phyloP scores from a whole-genome alignment of 2,888 invertebrate genomes.

The Coronaproctus castanopsis region DNA sequence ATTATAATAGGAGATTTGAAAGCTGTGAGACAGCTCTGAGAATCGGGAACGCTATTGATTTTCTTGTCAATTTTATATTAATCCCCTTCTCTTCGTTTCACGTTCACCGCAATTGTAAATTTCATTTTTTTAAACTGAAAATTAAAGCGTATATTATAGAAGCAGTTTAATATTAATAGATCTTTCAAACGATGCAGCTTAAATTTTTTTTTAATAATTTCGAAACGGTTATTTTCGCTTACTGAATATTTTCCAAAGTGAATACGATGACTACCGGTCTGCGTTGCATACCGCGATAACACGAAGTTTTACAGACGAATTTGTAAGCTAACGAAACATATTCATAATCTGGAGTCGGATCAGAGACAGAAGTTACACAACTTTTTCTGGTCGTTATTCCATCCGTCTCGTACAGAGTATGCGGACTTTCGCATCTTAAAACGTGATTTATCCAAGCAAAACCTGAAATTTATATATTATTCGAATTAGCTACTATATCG shows the following conservation, averaged over 20 bases:
- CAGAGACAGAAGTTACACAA: conserved; percentile 13
- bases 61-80: too few species aligned
- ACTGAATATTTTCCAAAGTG: conserved; percentile 40
- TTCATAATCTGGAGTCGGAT: conserved; percentile 9
- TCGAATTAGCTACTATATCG: neutral
- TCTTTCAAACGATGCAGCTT: too few species aligned
- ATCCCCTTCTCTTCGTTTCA: too few species aligned
- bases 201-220: too few species aligned
- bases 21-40: too few species aligned
- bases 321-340: conserved; percentile 28
- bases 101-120: too few species aligned
- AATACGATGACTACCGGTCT: conserved; percentile 48
- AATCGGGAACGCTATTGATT: too few species aligned
- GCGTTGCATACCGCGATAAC: conserved; percentile 54
- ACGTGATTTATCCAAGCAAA: conserved; percentile 14
- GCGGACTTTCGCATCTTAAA: conserved; percentile 15
- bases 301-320: conserved; percentile 60
- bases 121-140: too few species aligned
- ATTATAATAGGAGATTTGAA: too few species aligned
- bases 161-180: too few species aligned
- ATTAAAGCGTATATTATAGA: too few species aligned
- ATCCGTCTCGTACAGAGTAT: conserved; percentile 14
- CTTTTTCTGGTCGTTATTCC: conserved; percentile 13
- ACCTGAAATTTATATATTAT: neutral
- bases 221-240: conserved; percentile 24